Evolutionary conservation across 2,113 vertebrate species (phyloP), one percentile per base, ranked within the genome.

Genomic region (Nerophis lumbriciformis): DNA sequence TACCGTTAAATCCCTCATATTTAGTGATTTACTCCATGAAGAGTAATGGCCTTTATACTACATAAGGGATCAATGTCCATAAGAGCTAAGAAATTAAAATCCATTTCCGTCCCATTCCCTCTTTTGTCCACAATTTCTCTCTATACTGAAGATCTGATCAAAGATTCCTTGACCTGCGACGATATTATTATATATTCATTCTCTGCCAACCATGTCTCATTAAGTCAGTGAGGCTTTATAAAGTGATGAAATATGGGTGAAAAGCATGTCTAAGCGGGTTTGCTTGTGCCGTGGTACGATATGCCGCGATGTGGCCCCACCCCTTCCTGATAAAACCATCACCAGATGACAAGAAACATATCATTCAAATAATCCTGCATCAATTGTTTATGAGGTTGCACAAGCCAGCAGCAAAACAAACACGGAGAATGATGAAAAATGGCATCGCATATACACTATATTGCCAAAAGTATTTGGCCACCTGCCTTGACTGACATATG

Each of bases 211-310:
- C 53, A 11, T 64, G 53, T 63, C 66, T 76, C 48, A 63, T 77
- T 56, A 73, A 56, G 53, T 56, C 48, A 64, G 13, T 28, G 45
- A 54, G 45, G 11, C 11, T 37, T 37, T 9, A 10, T 44, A 63
- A 65, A 45, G 14, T 1, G 16, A 69, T 76, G 37, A 74, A 77
- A 75, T 55, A 65, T 72, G 37, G 70, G 69, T 71, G 57, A 50
- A 54, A 74, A 63, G 37, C 37, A 10, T 45, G 11, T 11, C 42
- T 11, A 45, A 12, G 12, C 10, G 11, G 42, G 4, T 12, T 3
- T 4, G 42, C 42, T 12, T 12, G 42, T 45, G 10, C 10, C 10
- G 42, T 45, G 42, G 12, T 11, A 12, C 42, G 10, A 11, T 6
- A 11, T 11, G 3, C 2, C 4, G 12, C 42, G 4, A 5, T 11